A percentile compares a stretch with the other conserved stretches of the same genome.
These are phyloP conservation scores for Notoglanidium macrostoma DNA, from an alignment of 2,797 vertebrate species.

Conservation along the genomic window DNA sequence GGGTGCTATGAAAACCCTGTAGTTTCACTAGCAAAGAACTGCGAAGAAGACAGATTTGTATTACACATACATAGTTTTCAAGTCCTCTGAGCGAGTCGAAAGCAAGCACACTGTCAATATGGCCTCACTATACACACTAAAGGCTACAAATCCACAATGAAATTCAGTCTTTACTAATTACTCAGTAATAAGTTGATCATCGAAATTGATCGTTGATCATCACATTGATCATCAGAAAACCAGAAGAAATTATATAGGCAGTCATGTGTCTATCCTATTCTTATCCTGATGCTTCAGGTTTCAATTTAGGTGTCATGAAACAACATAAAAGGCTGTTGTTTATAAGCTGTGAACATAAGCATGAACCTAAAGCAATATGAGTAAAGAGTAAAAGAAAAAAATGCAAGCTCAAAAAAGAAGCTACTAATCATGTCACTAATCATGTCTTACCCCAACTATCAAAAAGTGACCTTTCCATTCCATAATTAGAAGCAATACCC, in stretches of 20 bases:
- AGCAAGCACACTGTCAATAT: not conserved
- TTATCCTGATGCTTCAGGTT: not conserved
- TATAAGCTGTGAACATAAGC: slow-evolving; percentile 12
- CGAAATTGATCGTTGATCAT: too few species aligned
- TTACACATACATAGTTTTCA: not conserved
- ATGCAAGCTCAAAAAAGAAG: slow-evolving; percentile 66
- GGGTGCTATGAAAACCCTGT: not conserved
- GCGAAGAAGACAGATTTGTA: not conserved
- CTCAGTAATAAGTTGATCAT: not conserved
- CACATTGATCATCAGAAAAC: not conserved
- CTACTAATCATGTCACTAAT: slow-evolving; percentile 44
- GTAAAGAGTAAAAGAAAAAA: slow-evolving; percentile 14
- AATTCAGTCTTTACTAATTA: not conserved
- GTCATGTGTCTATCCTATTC: not conserved
- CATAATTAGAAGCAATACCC: slow-evolving; percentile 69
- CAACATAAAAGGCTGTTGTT: slow-evolving; percentile 18
- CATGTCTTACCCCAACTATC: slow-evolving; percentile 63
- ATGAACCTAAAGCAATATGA: slow-evolving; percentile 34
- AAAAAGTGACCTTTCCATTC: slow-evolving; percentile 64
- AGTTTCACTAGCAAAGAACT: not conserved
- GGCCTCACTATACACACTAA: not conserved
- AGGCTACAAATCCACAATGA: not conserved
- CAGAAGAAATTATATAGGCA: not conserved
- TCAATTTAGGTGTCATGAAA: not conserved
- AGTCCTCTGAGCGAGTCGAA: not conserved